Base-by-base conservation (phyloP, 2,797 vertebrate genomes). In the Percopsis omiscomaycus region DNA sequence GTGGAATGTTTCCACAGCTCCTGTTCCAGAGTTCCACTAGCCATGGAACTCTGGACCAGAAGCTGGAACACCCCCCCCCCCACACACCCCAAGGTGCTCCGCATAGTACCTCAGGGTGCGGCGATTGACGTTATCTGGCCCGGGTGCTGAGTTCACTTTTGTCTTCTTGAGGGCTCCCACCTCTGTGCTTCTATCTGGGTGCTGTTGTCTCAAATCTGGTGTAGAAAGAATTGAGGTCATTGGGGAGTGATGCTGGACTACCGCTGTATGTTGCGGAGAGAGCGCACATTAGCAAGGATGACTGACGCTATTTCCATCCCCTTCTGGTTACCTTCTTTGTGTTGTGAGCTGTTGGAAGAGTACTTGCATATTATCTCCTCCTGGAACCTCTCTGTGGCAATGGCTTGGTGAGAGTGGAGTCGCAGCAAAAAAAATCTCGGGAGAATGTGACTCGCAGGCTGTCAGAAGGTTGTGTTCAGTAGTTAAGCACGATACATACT, bases 201-300 rank as follows among this genome's bases (percentile, higher is more conserved):
- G 13, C 3, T 14, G 13, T 12, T 49, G 47, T 49, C 47, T 49
- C 47, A 49, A 49, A 49, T 14, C 47, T 12, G 9, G 47, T 49
- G 47, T 49, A 49, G 47, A 49, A 49, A 14, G 13, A 49, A 14
- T 49, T 49, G 13, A 49, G 47, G 47, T 49, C 10, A 14, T 49
- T 49, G 3, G 13, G 47, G 47, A 49, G 47, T 49, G 47, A 49
- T 14, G 9, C 47, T 14, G 9, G 10, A 49, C 47, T 49, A 14
- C 9, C 3, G 10, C 47, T 22, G 22, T 22, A 22, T 22, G 22
- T 69, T 69, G 16, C 52, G 54, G 4, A 69, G 37, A 3, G 60
- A 64, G 12, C 55, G 48, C 46, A 70, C 60, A 30, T 70, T 63
- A 14, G 60, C 61, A 12, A 70, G 42, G 13, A 70, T 70, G n/a